These are phyloP conservation scores for Napeogenes sylphis DNA, from an alignment of 2,888 invertebrate species.

Conservation along the genomic window DNA sequence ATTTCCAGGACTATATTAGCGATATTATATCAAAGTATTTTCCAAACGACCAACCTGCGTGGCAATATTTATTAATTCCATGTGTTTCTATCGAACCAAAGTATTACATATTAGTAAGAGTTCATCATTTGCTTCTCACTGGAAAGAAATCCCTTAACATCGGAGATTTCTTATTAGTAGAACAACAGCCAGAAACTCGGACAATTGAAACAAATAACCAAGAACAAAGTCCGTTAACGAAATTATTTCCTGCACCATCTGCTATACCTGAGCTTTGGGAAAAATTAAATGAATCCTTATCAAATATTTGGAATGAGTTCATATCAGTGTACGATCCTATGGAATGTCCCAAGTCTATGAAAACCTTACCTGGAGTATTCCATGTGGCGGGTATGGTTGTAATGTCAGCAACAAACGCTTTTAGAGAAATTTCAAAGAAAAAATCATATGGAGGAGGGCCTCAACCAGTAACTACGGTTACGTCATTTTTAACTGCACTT, in stretches of 20 bases:
- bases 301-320: conserved; percentile 89
- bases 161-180: conserved; percentile 84
- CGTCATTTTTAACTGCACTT: conserved; percentile 63
- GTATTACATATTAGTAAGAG: conserved; percentile 83
- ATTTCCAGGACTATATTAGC: conserved; percentile 83
- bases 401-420: conserved; percentile 80
- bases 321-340: conserved; percentile 86
- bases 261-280: conserved; percentile 82
- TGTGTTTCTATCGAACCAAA: conserved; percentile 69
- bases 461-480: conserved; percentile 59
- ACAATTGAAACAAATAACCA: conserved; percentile 47
- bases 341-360: conserved; percentile 82
- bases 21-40: conserved; percentile 87
- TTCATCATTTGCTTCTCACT: conserved; percentile 86
- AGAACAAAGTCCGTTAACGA: conserved; percentile 67
- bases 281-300: conserved; percentile 81
- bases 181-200: conserved; percentile 58
- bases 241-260: conserved; percentile 78
- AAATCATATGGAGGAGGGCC: conserved; percentile 50
- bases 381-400: conserved; percentile 80
- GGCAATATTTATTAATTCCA: conserved; percentile 88
- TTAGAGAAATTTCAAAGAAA: conserved; percentile 79
- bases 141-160: conserved; percentile 84
- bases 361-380: conserved; percentile 77
- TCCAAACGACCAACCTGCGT: conserved; percentile 83